A percentile compares a stretch with the other conserved stretches of the same genome.
Evolutionary conservation across 2,113 vertebrate species (phyloP).

Genomic region (Pomatostomus ruficeps): DNA sequence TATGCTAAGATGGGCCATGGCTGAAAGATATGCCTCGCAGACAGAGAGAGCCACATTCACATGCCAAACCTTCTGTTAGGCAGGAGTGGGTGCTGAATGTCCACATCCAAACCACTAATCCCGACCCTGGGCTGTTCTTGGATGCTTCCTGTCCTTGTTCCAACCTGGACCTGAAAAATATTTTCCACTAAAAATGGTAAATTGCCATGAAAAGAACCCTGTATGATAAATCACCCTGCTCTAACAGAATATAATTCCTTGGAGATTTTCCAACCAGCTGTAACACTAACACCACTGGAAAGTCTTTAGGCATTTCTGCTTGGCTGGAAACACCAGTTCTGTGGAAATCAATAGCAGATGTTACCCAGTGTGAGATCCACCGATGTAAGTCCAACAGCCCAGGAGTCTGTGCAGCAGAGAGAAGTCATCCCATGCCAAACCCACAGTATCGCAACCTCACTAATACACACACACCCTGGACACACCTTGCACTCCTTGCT

Average conservation of each 20-base stretch:
- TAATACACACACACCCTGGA: neutral
- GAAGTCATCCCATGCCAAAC: neutral
- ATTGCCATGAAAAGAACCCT: neutral
- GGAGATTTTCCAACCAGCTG: slow-evolving; percentile 5
- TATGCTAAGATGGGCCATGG: neutral
- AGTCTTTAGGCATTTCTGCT: neutral
- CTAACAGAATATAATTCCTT: neutral
- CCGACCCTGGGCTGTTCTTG: neutral
- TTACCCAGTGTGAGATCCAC: neutral
- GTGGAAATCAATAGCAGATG: slow-evolving; percentile 36
- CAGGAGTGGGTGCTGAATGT: neutral
- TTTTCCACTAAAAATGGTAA: neutral
- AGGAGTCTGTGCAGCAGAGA: neutral
- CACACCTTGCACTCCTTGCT: neutral
- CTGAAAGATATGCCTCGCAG: neutral
- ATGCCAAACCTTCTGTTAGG: neutral
- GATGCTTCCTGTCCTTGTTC: neutral
- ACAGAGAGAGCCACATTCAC: fast-evolving
- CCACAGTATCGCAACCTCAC: fast-evolving
- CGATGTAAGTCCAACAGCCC: neutral
- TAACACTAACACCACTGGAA: neutral
- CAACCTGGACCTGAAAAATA: neutral
- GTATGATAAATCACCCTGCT: neutral
- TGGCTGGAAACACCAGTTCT: neutral
- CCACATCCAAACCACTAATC: neutral